Conservation (phyloP, 2,888 invertebrate species). For the Ganaspis brasiliensis region DNA sequence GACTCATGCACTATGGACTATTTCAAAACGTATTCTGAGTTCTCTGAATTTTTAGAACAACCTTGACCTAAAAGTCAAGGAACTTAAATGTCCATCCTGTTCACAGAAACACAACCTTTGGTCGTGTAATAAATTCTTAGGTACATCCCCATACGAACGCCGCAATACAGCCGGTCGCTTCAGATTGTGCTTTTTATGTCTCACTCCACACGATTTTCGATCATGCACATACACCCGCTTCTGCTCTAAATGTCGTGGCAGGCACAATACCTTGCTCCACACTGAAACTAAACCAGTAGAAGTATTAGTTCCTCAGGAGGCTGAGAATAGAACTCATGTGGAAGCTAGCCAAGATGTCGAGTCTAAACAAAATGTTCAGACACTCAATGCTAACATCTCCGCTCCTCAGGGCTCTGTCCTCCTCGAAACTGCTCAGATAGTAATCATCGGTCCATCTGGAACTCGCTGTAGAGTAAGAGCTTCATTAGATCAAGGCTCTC, state of each 20-base stretch:
- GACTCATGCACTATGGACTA: not conserved
- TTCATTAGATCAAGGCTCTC: slow-evolving; percentile 48
- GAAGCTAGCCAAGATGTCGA: not conserved
- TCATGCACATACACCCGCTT: not conserved
- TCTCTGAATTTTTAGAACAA: slow-evolving; percentile 19
- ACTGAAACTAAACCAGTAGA: not conserved
- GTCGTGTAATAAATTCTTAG: not conserved
- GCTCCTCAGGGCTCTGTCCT: slow-evolving; percentile 3
- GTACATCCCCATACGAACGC: not conserved
- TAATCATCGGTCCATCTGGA: slow-evolving; percentile 24
- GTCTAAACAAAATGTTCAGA: not conserved
- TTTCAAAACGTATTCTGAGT: slow-evolving; percentile 9
- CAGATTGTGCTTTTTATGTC: not conserved
- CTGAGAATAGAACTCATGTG: not conserved
- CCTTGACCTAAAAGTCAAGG: not conserved
- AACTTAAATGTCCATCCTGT: not conserved
- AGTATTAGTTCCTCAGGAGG: not conserved
- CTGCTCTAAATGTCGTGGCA: not conserved
- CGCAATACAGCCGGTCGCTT: not conserved
- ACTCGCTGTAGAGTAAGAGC: slow-evolving; percentile 28
- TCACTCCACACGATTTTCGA: not conserved
- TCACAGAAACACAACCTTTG: not conserved
- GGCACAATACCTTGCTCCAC: not conserved
- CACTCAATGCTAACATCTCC: not conserved
- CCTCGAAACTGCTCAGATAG: slow-evolving; percentile 46